A percentile compares a stretch with the other conserved stretches of the same genome.
phyloP scores from a whole-genome alignment of 2,888 invertebrate genomes.

The Rhimphoctona megacephalus region DNA sequence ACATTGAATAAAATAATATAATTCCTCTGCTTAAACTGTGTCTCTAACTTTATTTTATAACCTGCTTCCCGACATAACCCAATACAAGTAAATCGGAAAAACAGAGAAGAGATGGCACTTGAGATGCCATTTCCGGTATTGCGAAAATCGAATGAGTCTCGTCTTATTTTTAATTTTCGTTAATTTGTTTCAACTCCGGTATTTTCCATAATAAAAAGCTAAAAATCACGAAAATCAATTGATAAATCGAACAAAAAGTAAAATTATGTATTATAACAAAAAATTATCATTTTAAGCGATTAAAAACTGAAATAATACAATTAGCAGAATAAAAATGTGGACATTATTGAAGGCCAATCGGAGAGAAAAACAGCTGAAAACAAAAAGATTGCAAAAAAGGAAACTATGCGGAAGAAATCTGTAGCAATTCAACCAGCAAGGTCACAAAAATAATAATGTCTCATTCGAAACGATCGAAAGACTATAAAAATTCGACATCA shows the following conservation, averaged over 20 bases:
- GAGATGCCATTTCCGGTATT: constrained; percentile 37
- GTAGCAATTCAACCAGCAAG: not conserved
- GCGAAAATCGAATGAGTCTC: not conserved
- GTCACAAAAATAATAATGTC: not conserved
- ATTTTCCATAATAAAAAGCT: not conserved
- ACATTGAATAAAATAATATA: too few relatives aligned
- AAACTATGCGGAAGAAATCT: not conserved
- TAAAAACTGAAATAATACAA: too few relatives aligned
- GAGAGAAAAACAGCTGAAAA: not conserved
- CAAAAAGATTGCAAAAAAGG: not conserved
- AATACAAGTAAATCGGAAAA: constrained; percentile 1
- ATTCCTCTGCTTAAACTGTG: too few relatives aligned
- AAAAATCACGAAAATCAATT: not conserved
- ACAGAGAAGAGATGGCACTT: not conserved
- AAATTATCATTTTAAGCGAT: too few relatives aligned
- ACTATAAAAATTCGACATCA: not conserved
- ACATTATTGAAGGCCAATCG: not conserved
- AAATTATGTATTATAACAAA: too few relatives aligned
- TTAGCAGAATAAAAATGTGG: too few relatives aligned
- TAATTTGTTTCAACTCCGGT: not conserved
- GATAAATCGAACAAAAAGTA: not conserved
- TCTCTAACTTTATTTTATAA: too few relatives aligned
- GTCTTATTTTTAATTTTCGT: not conserved
- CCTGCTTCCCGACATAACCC: too few relatives aligned
- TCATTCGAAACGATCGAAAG: not conserved